These are phyloP conservation scores for Clarias gariepinus DNA, from an alignment of 2,113 vertebrate species.

Conservation along the genomic window DNA sequence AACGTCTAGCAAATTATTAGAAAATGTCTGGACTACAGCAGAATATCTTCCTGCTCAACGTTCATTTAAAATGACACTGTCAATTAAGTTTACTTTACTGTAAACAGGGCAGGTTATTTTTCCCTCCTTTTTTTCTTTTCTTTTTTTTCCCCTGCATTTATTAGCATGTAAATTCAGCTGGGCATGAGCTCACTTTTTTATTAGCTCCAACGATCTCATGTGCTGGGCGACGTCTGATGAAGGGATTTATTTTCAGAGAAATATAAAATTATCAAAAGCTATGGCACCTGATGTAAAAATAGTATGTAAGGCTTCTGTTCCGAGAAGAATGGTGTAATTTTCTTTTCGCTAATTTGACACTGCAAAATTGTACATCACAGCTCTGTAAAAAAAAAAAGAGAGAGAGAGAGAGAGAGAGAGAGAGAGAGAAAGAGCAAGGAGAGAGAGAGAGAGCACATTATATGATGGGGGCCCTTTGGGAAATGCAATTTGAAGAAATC, in stretches of 20 bases:
- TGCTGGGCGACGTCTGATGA: slow-evolving; percentile 67
- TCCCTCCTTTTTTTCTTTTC: slow-evolving; percentile 62
- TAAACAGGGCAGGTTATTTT: slow-evolving; percentile 68
- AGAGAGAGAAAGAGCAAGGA: slow-evolving; percentile 48
- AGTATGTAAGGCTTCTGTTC: slow-evolving; percentile 48
- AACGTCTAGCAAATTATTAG: slow-evolving; percentile 62
- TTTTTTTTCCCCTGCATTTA: slow-evolving; percentile 67
- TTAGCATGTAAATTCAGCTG: slow-evolving; percentile 72
- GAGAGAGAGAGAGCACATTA: slow-evolving; percentile 48
- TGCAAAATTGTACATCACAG: slow-evolving; percentile 70
- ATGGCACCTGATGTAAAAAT: slow-evolving; percentile 65
- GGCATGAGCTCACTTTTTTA: slow-evolving; percentile 63
- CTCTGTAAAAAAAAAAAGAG: slow-evolving; percentile 45
- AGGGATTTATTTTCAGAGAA: slow-evolving; percentile 72
- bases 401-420: slow-evolving; percentile 52
- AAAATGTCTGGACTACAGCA: slow-evolving; percentile 41
- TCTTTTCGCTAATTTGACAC: slow-evolving; percentile 71
- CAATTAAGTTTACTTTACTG: slow-evolving; percentile 63
- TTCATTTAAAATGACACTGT: slow-evolving; percentile 65
- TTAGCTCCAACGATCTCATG: slow-evolving; percentile 68
- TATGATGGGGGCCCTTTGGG: slow-evolving; percentile 52
- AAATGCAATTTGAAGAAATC: slow-evolving; percentile 75
- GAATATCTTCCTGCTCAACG: slow-evolving; percentile 61
- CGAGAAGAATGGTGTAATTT: slow-evolving; percentile 66
- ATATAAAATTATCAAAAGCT: slow-evolving; percentile 70